Conservation (phyloP, 2,888 invertebrate species). For the Chymomyza fuscimana region DNA sequence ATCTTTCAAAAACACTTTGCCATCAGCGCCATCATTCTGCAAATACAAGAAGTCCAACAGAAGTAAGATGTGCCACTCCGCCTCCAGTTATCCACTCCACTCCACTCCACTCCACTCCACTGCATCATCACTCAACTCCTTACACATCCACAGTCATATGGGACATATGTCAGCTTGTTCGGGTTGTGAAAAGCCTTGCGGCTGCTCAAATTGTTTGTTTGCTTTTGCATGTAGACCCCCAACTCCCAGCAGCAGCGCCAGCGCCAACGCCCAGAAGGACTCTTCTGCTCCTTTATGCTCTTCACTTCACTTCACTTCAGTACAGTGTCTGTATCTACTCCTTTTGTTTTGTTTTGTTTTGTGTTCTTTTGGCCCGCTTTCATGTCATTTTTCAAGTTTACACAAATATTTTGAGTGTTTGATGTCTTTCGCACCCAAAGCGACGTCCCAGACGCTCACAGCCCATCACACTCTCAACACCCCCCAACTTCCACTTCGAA, state of each 20-base stretch:
- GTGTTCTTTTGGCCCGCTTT: conserved; percentile 48
- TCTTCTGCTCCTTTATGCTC: background rate
- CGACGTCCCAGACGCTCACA: conserved; percentile 6
- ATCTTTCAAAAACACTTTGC: conserved; percentile 62
- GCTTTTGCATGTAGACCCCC: conserved; percentile 1
- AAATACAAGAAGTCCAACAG: conserved; percentile 20
- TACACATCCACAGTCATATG: background rate
- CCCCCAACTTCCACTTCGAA: background rate
- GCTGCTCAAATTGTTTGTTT: conserved; percentile 8
- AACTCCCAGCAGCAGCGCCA: background rate
- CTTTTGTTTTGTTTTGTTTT: conserved; percentile 10
- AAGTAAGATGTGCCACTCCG: conserved; percentile 48
- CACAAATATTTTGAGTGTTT: conserved; percentile 72
- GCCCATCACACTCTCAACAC: background rate
- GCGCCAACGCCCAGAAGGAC: background rate
- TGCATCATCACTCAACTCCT: background rate
- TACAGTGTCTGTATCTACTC: conserved; percentile 16
- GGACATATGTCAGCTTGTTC: background rate
- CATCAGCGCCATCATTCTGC: background rate
- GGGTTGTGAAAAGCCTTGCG: conserved; percentile 2
- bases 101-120: background rate
- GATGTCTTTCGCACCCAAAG: conserved; percentile 68
- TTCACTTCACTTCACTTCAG: background rate
- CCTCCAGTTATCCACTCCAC: background rate
- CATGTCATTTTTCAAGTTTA: conserved; percentile 70